Conservation (phyloP, 2,888 invertebrate species). For the Cinara cedri region DNA sequence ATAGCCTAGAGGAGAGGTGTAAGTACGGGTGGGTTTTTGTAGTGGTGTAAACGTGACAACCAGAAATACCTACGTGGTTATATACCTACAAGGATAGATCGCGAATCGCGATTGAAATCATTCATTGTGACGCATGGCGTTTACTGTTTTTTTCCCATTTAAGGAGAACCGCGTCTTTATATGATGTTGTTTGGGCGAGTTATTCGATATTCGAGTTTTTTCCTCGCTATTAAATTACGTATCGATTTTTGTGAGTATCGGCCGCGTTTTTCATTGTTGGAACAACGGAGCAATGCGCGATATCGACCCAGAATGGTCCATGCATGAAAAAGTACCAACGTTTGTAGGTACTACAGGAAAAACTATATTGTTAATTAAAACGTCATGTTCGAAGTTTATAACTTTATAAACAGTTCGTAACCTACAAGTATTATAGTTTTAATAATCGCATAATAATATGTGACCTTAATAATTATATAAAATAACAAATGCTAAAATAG, state of each 20-base stretch:
- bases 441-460: too few species aligned
- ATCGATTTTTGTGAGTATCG: background rate
- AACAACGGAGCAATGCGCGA: background rate
- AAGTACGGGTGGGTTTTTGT: too few species aligned
- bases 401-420: too few species aligned
- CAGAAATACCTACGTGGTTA: background rate
- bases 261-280: background rate
- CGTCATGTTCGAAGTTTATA: too few species aligned
- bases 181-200: slow-evolving; percentile 1
- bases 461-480: too few species aligned
- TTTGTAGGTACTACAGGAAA: too few species aligned
- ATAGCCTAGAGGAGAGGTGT: too few species aligned
- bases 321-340: too few species aligned
- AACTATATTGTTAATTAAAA: too few species aligned
- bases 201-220: background rate
- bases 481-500: too few species aligned
- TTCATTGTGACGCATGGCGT: background rate
- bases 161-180: too few species aligned
- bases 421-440: too few species aligned
- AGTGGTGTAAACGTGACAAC: slow-evolving; percentile 41
- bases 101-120: background rate
- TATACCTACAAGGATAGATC: background rate
- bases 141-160: background rate
- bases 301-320: background rate
- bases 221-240: background rate